phyloP scores from a whole-genome alignment of 2,888 invertebrate species.

The Onthophagus sagittarius region DNA sequence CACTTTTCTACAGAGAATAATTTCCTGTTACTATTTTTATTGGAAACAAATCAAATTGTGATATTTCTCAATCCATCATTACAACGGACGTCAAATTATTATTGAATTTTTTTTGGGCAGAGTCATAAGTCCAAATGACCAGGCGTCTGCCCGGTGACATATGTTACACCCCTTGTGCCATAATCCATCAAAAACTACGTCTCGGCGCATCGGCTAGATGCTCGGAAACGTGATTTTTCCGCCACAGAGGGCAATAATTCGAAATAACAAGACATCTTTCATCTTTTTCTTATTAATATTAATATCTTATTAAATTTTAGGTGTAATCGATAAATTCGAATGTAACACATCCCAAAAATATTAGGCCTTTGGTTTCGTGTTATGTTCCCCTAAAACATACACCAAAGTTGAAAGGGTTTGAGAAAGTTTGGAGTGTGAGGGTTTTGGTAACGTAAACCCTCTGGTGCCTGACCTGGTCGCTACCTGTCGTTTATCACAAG shows the following conservation, averaged over 20 bases:
- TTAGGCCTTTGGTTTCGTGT: not conserved
- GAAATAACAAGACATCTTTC: not conserved
- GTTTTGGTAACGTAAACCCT: not conserved
- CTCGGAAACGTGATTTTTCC: not conserved
- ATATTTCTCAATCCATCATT: not conserved
- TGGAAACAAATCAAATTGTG: not conserved
- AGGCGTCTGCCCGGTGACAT: not conserved
- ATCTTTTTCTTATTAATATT: not conserved
- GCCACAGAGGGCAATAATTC: not conserved
- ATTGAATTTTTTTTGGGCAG: not conserved
- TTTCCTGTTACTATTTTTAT: not conserved
- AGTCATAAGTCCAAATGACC: not conserved
- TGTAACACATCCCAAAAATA: not conserved
- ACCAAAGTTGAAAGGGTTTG: not conserved
- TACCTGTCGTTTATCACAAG: constrained; percentile 25
- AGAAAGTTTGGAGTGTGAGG: not conserved
- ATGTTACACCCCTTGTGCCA: not conserved
- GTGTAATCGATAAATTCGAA: not conserved
- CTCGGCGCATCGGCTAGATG: not conserved
- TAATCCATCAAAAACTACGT: not conserved
- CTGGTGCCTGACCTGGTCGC: not conserved
- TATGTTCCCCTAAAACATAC: not conserved
- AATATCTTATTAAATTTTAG: not conserved
- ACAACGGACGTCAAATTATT: not conserved
- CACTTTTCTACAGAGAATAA: not conserved